Evolutionary conservation across 1,140 invertebrate genomes (phyloP).

Genomic region (Cotesia typhae): DNA sequence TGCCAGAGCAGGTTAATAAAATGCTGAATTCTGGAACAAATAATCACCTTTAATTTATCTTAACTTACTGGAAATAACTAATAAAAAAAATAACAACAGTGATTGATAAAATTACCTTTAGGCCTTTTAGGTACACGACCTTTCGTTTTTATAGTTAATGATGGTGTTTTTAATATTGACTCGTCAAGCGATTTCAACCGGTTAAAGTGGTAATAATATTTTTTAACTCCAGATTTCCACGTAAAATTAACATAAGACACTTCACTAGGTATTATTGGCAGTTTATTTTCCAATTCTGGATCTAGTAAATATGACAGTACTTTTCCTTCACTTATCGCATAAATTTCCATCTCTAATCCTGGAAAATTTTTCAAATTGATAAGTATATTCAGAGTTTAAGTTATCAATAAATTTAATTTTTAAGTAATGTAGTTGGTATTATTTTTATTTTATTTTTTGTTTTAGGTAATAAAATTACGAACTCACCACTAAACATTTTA

Average conservation of each 20-base stretch:
- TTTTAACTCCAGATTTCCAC: constrained; percentile 86
- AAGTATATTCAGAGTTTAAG: neutral
- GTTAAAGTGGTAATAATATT: constrained; percentile 90
- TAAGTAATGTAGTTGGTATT: no score
- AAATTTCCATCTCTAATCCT: constrained; percentile 89
- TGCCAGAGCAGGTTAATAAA: constrained; percentile 87
- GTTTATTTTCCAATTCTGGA: constrained; percentile 86
- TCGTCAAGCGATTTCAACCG: constrained; percentile 84
- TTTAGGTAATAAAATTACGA: neutral
- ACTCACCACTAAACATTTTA: constrained; percentile 86
- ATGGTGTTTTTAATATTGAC: constrained; percentile 82
- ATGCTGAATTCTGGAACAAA: constrained; percentile 85
- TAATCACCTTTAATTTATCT: constrained; percentile 32
- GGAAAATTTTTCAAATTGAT: constrained; percentile 44
- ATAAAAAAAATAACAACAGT: neutral
- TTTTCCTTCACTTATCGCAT: constrained; percentile 84
- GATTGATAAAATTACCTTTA: constrained; percentile 71
- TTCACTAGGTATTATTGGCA: constrained; percentile 90
- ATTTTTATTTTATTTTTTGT: neutral
- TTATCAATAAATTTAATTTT: no score
- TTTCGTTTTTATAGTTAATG: constrained; percentile 85
- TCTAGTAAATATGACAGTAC: constrained; percentile 86
- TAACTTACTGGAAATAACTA: constrained; percentile 31
- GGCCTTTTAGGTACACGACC: constrained; percentile 84
- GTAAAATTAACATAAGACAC: constrained; percentile 91